These are phyloP conservation scores for Indicator maculatus DNA, from an alignment of 2,113 vertebrate genomes.

Conservation along the genomic window DNA sequence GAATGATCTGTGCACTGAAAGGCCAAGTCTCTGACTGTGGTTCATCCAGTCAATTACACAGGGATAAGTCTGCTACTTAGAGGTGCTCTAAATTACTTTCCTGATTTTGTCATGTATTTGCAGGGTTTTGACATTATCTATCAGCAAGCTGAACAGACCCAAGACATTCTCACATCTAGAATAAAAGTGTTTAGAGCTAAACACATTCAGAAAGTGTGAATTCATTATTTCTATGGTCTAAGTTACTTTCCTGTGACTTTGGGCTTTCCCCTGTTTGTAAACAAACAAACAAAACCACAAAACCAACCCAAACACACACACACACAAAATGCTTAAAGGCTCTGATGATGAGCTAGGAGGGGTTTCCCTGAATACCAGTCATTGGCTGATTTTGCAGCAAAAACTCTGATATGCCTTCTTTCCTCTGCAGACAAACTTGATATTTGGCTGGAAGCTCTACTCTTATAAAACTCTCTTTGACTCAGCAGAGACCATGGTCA, in stretches of 20 bases:
- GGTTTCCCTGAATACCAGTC: background rate
- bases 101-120: background rate
- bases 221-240: background rate
- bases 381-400: background rate
- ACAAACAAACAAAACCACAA: background rate
- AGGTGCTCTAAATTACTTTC: background rate
- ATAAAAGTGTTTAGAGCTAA: background rate
- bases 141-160: background rate
- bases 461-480: slow-evolving; percentile 92
- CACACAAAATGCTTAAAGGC: background rate
- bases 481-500: slow-evolving; percentile 89
- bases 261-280: background rate
- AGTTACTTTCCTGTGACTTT: background rate
- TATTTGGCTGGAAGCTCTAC: slow-evolving; percentile 92
- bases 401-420: background rate
- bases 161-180: background rate
- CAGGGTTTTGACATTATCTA: background rate
- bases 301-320: no score
- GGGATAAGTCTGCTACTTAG: background rate
- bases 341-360: background rate
- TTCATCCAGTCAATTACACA: background rate
- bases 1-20: background rate
- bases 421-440: slow-evolving; percentile 87
- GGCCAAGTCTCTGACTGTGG: background rate
- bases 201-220: background rate